These are phyloP conservation scores for Hemithea aestivaria DNA, from an alignment of 2,888 invertebrate genomes.

Conservation along the genomic window DNA sequence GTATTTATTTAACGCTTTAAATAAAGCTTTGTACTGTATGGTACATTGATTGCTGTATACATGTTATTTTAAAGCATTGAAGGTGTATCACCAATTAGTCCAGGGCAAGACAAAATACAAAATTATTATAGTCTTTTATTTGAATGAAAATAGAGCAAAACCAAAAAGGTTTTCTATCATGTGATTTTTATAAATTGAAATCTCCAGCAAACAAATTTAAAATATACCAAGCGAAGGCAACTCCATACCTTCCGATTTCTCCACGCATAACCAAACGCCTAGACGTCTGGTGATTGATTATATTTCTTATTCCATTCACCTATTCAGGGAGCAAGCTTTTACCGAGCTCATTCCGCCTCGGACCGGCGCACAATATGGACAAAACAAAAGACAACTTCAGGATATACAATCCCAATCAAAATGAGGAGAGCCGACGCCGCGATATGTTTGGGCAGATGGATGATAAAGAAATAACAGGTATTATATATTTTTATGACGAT, in stretches of 20 bases:
- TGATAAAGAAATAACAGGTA: conserved; percentile 38
- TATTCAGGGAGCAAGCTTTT: conserved; percentile 41
- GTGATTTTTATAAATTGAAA: no score
- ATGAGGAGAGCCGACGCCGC: conserved; percentile 37
- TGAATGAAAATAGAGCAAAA: no score
- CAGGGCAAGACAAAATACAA: no score
- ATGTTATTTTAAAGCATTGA: no score
- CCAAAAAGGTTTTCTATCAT: no score
- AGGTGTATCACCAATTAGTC: no score
- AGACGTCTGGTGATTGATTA: conserved; percentile 63
- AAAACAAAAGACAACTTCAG: conserved; percentile 37
- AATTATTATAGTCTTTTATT: no score
- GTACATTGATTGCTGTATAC: no score
- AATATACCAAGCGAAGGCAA: conserved; percentile 18
- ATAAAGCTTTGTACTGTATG: no score
- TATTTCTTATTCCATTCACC: conserved; percentile 55
- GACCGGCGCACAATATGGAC: conserved; percentile 17
- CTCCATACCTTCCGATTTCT: conserved; percentile 53
- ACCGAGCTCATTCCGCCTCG: conserved; percentile 35
- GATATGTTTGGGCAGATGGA: conserved; percentile 43
- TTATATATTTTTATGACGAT: conserved; percentile 1
- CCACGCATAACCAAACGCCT: conserved; percentile 30
- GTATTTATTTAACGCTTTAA: no score
- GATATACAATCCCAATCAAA: conserved; percentile 50
- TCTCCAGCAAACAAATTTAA: no score